Conservation (phyloP, 2,888 invertebrate species). For the Elegia similella region DNA sequence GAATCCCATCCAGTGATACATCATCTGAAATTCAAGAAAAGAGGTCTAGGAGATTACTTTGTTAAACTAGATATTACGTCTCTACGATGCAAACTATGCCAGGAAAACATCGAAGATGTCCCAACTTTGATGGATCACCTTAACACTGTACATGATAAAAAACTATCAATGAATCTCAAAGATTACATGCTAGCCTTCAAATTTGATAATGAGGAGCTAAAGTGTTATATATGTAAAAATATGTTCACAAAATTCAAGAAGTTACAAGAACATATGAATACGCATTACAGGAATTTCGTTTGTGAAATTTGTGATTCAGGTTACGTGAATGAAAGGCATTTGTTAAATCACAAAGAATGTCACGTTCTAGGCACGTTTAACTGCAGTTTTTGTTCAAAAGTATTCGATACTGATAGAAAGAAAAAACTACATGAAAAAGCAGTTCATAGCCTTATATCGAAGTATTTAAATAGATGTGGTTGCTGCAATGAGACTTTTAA, state of each 20-base stretch:
- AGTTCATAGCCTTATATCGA: slow-evolving; percentile 44
- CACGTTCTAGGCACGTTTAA: slow-evolving; percentile 49
- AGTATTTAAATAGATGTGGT: slow-evolving; percentile 47
- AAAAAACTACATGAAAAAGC: slow-evolving; percentile 62
- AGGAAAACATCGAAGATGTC: slow-evolving; percentile 27
- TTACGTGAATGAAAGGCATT: slow-evolving; percentile 43
- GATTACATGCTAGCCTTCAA: slow-evolving; percentile 50
- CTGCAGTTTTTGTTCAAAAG: slow-evolving; percentile 64
- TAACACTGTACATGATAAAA: slow-evolving; percentile 35
- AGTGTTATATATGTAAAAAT: slow-evolving; percentile 43
- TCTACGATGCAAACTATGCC: slow-evolving; percentile 27
- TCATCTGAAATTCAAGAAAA: slow-evolving; percentile 14
- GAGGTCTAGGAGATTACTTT: slow-evolving; percentile 26
- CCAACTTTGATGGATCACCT: slow-evolving; percentile 42
- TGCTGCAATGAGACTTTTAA: slow-evolving; percentile 44
- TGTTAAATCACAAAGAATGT: slow-evolving; percentile 44
- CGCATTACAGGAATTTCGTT: slow-evolving; percentile 48
- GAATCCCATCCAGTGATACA: slow-evolving; percentile 27
- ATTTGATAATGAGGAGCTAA: slow-evolving; percentile 37
- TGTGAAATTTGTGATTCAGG: slow-evolving; percentile 49
- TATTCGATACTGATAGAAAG: slow-evolving; percentile 63
- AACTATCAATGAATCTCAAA: slow-evolving; percentile 36
- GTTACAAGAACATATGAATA: slow-evolving; percentile 50
- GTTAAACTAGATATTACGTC: slow-evolving; percentile 23
- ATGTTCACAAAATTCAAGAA: slow-evolving; percentile 45